Evolutionary conservation across 2,113 vertebrate genomes (phyloP), one percentile per base, ranked within the genome.

Genomic region (Pygoscelis antarcticus): DNA sequence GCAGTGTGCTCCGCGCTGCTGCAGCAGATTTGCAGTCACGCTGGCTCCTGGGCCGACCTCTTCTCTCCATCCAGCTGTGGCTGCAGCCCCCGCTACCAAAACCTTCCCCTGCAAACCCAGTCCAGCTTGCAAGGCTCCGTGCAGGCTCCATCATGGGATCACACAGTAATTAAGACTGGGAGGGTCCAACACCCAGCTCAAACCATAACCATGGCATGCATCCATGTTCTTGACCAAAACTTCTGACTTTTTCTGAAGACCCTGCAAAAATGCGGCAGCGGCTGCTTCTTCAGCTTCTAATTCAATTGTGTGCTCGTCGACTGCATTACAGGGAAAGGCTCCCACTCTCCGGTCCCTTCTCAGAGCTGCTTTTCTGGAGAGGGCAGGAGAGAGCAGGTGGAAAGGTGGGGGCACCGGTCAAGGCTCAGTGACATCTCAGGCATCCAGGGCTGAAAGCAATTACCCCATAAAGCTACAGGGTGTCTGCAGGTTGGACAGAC

Each of bases 251-350:
- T 32, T 55, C 74, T 75, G 87, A 49, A 84, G 55, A 42, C 6
- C 6, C 47, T 57, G 17, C 27, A 44, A 9, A 90, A 61, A 14
- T 0, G 1, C 0, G 1, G 19, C 64, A 32, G 55, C 3, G 1
- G n/a, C 71, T 52, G 32, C 71, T 74, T 23, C 75, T 55, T 25
- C 61, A 52, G 57, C 49, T 34, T 49, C 87, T 9, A 1, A 6
- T 12, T 6, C 61, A 25, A 0, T 1, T 0, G 0, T 20, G 46
- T 26, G 32, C 29, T 55, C 17, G 5, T 22, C 0, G 0, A 11
- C 4, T 11, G 57, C 3, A 5, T 4, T 4, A 7, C 29, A 10
- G 17, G 52, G 38, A 68, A 38, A 69, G 38, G 60, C 10, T 87
- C 60, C 51, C 1, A 4, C 26, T 25, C 15, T 8, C 36, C 1